Evolutionary conservation across 2,113 vertebrate species (phyloP).

Genomic region (Oophaga pumilio): DNA sequence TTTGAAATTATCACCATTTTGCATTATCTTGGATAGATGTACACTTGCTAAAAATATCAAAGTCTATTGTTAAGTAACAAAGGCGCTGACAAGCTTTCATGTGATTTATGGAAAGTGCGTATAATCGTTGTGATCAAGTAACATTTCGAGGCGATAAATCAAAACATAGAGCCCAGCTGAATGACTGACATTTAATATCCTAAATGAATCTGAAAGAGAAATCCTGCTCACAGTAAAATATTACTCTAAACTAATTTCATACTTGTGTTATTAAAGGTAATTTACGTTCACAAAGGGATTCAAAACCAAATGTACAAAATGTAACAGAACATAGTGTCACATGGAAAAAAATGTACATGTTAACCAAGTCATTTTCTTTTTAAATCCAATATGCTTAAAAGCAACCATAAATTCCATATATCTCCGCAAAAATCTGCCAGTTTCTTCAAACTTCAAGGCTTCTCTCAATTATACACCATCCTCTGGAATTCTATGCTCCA

Average conservation of each 20-base stretch:
- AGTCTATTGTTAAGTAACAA: constrained; percentile 55
- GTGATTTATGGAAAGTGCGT: constrained; percentile 45
- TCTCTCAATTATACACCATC: no score
- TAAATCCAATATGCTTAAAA: no score
- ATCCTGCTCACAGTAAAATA: background rate
- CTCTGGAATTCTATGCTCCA: no score
- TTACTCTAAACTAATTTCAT: background rate
- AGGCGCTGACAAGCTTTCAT: constrained; percentile 49
- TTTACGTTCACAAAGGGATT: background rate
- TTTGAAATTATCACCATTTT: constrained; percentile 46
- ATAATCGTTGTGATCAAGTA: constrained; percentile 49
- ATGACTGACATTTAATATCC: constrained; percentile 14
- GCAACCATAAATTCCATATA: no score
- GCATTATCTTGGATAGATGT: constrained; percentile 49
- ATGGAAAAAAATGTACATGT: no score
- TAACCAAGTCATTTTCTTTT: no score
- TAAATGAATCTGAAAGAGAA: constrained; percentile 14
- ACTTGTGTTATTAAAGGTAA: background rate
- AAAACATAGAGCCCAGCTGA: constrained; percentile 32
- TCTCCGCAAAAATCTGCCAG: no score
- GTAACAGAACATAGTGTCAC: no score
- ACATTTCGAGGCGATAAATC: constrained; percentile 25
- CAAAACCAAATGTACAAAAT: background rate
- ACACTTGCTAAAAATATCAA: constrained; percentile 54
- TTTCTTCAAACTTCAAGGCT: no score